These are phyloP conservation scores for Pelobates cultripes DNA, from an alignment of 2,797 vertebrate species.

Conservation along the genomic window DNA sequence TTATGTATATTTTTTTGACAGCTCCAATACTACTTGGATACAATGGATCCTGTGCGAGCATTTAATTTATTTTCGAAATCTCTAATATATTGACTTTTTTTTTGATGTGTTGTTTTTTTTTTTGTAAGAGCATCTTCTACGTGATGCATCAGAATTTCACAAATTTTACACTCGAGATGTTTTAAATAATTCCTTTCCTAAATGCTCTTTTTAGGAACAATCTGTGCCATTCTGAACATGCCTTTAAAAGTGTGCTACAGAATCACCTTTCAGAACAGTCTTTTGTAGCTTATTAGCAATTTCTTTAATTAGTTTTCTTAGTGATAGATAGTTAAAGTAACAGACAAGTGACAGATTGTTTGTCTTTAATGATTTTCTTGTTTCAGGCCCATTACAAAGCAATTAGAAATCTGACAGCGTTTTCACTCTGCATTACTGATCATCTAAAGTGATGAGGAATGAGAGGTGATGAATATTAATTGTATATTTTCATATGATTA, in stretches of 20 bases:
- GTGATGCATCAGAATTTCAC: constrained; percentile 24
- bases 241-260: constrained; percentile 73
- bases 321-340: constrained; percentile 82
- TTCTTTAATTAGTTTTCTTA: constrained; percentile 85
- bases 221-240: constrained; percentile 69
- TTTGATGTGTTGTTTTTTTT: too few relatives aligned
- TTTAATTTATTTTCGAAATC: too few relatives aligned
- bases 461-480: constrained; percentile 86
- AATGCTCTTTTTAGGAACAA: constrained; percentile 70
- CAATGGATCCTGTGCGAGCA: too few relatives aligned
- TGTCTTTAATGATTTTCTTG: constrained; percentile 86
- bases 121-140: constrained; percentile 4
- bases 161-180: constrained; percentile 25
- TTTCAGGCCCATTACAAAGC: constrained; percentile 88
- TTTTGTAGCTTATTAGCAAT: constrained; percentile 87
- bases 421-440: constrained; percentile 86
- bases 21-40: too few relatives aligned
- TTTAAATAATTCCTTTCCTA: constrained; percentile 19
- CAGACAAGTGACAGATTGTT: constrained; percentile 90
- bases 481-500: constrained; percentile 86
- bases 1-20: too few relatives aligned
- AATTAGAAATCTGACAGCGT: constrained; percentile 88
- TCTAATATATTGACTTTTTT: too few relatives aligned
- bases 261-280: constrained; percentile 73
- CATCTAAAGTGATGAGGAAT: constrained; percentile 83